Percentiles rank a stretch among this genome's conserved stretches.
Conservation (phyloP, 1,140 invertebrate species). For the Drosophila suzukii region DNA sequence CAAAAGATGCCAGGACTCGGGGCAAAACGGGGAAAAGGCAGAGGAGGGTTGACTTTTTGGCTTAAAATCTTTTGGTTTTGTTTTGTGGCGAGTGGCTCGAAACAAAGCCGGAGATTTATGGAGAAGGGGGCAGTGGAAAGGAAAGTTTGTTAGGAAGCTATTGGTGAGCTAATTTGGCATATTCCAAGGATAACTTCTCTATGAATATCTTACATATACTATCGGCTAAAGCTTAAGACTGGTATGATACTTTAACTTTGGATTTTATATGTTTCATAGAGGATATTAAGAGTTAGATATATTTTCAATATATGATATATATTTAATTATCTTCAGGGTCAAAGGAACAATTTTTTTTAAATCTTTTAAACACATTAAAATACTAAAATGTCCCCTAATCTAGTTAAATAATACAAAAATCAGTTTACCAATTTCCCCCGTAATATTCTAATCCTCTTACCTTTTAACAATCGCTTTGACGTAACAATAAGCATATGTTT, state of each 20-base stretch:
- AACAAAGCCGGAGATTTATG: constrained; percentile 36
- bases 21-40: background rate
- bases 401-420: background rate
- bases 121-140: background rate
- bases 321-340: too few species aligned
- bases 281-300: too few species aligned
- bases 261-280: too few species aligned
- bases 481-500: constrained; percentile 12
- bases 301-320: too few species aligned
- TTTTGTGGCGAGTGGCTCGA: constrained; percentile 42
- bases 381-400: background rate
- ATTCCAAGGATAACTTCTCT: background rate
- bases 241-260: too few species aligned
- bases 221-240: too few species aligned
- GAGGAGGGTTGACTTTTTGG: constrained; percentile 42
- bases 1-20: constrained; percentile 25
- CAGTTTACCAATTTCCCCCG: background rate
- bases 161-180: constrained; percentile 12
- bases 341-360: too few species aligned
- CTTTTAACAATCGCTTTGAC: constrained; percentile 14
- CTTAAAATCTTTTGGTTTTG: constrained; percentile 49
- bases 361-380: too few species aligned
- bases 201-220: background rate
- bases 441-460: constrained; percentile 29
- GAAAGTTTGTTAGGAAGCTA: constrained; percentile 8